Base-by-base conservation (phyloP, 1,140 invertebrate genomes). In the Drosophila sulfurigaster region DNA sequence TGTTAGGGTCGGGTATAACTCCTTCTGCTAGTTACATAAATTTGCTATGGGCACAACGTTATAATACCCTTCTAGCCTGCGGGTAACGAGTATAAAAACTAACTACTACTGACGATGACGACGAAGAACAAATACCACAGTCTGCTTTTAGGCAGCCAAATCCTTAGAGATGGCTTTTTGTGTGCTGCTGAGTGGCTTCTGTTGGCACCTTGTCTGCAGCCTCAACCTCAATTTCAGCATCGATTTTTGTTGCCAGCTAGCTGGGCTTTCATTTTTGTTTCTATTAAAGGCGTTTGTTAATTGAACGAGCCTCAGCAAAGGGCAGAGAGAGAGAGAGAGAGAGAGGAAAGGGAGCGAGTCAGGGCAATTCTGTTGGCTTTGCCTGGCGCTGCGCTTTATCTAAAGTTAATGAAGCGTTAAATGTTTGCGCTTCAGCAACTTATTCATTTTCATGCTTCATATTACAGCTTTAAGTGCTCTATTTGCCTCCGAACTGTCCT, bases 331-430 rank as follows among this genome's bases (percentile, higher is more conserved):
- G 35, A 10, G 7, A 38, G 6, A 20, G 20, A 20, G 1, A 20
- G 35, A 10, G 7, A 38, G 35, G 35, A 10, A 7, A 38, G 6
- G 35, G 28, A 30, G 35, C 30, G 38, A 30, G 35, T n/a, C 54
- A 52, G n/a, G 49, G 30, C 41, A 43, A 43, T 64, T 32, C 15
- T 52, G 30, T 30, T 35, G 10, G 7, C 6, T 68, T 30, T 38
- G 76, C 52, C 65, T 87, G 76, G 54, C 71, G 46, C 75, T 81
- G 81, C 72, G 75, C 81, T 79, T 89, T 89, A 89, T 89, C 85
- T 89, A 72, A 81, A 90, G 85, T 89, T 89, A 89, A 89, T 89
- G 85, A 89, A 89, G 85, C 85, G 85, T 89, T 89, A 89, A 89
- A 89, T 89, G 85, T 89, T 89, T 89, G 85, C 85, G 81, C 85